Evolutionary conservation across 1,140 invertebrate species (phyloP).

Genomic region (Meloidogyne hapla): DNA sequence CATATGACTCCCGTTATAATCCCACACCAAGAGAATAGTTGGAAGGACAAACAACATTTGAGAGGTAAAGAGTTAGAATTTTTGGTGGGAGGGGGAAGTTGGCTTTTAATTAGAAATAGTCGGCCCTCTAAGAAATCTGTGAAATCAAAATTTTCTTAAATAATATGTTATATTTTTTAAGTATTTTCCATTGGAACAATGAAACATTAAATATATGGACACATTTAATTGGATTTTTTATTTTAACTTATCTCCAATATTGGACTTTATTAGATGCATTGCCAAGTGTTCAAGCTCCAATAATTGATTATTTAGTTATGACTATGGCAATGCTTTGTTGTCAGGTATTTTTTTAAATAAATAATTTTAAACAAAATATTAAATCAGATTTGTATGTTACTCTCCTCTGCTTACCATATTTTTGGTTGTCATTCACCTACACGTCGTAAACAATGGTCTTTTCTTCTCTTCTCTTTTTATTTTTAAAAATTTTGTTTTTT

Average conservation of each 20-base stretch:
- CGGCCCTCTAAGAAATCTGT: too few relatives aligned
- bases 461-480: background rate
- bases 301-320: constrained; percentile 78
- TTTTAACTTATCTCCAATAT: constrained; percentile 79
- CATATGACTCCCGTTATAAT: too few relatives aligned
- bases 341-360: constrained; percentile 25
- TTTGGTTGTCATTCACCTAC: constrained; percentile 86
- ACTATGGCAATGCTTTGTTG: constrained; percentile 78
- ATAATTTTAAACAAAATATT: constrained; percentile 55
- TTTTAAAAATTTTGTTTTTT: background rate
- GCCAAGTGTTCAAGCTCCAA: constrained; percentile 57
- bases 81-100: too few relatives aligned
- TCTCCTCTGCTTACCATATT: constrained; percentile 87
- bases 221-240: constrained; percentile 84
- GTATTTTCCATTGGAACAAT: constrained; percentile 92
- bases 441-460: constrained; percentile 76
- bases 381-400: constrained; percentile 82
- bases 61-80: too few relatives aligned
- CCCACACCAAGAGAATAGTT: too few relatives aligned
- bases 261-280: constrained; percentile 74
- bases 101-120: too few relatives aligned
- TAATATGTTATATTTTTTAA: too few relatives aligned
- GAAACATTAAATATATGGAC: constrained; percentile 94
- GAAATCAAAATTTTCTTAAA: too few relatives aligned
- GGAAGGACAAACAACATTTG: too few relatives aligned